Base-by-base conservation (phyloP, 2,888 invertebrate genomes). In the Agonopterix alstromeriana region DNA sequence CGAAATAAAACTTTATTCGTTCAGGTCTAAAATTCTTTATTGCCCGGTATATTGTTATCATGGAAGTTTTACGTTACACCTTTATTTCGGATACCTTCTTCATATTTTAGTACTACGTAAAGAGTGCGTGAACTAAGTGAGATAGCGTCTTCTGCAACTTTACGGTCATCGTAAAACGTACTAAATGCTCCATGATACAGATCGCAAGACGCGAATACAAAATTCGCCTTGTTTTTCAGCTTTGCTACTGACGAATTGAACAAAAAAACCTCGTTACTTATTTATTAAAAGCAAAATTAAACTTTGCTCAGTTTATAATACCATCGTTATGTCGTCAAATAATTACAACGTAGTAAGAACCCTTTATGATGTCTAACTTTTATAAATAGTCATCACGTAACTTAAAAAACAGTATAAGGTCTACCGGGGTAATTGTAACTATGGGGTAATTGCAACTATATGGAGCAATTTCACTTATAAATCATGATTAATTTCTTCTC, bases 111-210 rank as follows among this genome's bases (percentile, higher is more conserved):
- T 65, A 56, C 56, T 48, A 45, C 58, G 59, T 58, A 63, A 72
- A 73, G 65, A 60, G 63, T 68, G 66, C 66, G 66, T 64, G 66
- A 67, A 70, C 64, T 68, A 61, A 68, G 64, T 58, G 58, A 60
- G 71, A 70, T 71, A 68, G 51, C 57, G 56, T 48, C 50, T 53
- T 55, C 58, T 53, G 53, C 52, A 51, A 56, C 51, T 67, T 70
- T 68, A 67, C 55, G 50, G 57, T 49, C 40, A 49, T 60, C 68
- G 57, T 74, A 72, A 74, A 72, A 65, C 47, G 48, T 50, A 59
- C 65, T 61, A 60, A 67, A 60, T 53, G 48, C 47, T 17, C 45
- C 10, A 35, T 10, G 45, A 45, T 45, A 45, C 44, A 10, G 11
- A 45, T 45, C 45, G 36, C 36, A 8, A 46, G 14, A 14, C 35